Evolutionary conservation across 2,888 invertebrate genomes (phyloP).

Genomic region (Nasonovia ribisnigri): DNA sequence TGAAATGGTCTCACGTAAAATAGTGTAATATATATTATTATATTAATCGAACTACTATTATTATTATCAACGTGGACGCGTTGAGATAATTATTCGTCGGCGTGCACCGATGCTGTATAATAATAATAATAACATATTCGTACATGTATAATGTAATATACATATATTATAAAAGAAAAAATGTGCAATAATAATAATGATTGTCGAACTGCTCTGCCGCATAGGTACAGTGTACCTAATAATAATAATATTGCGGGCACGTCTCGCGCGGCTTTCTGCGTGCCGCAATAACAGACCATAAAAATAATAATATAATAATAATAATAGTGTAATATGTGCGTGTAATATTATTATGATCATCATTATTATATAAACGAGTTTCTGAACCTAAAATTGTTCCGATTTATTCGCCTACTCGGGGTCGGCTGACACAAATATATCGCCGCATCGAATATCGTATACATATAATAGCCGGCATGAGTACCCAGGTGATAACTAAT

Average conservation of each 20-base stretch:
- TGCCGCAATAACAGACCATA: not conserved
- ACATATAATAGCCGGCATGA: not conserved
- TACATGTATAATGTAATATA: not conserved
- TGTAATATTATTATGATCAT: not conserved
- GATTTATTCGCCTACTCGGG: not conserved
- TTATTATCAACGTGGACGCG: not conserved
- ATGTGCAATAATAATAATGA: not conserved
- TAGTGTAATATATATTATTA: not conserved
- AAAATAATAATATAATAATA: not conserved
- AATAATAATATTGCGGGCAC: not conserved
- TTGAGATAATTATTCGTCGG: not conserved
- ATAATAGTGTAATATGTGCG: not conserved
- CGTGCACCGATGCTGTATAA: not conserved
- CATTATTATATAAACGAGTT: not conserved
- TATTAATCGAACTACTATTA: slow-evolving; percentile 8
- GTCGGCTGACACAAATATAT: not conserved
- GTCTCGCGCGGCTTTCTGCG: not conserved
- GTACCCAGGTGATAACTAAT: not conserved
- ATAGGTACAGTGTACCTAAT: not conserved
- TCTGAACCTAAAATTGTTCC: not conserved
- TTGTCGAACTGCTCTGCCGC: not conserved
- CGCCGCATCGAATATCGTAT: not conserved
- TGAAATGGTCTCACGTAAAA: not conserved
- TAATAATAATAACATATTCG: not conserved
- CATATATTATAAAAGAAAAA: not conserved